Base-by-base conservation (phyloP, 2,888 invertebrate species). In the Cantharis nigra region DNA sequence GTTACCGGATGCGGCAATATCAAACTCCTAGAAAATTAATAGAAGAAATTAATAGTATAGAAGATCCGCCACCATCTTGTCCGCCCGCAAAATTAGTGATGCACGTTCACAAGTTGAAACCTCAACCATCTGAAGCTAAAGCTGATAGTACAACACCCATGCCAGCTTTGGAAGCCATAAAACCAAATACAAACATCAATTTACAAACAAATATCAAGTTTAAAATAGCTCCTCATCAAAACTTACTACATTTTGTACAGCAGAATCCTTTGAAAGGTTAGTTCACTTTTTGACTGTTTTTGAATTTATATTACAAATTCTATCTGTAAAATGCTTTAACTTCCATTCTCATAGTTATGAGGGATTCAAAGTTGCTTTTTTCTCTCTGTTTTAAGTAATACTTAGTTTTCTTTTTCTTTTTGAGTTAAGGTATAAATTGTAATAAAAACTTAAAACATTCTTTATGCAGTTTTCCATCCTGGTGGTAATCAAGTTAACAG, bases 1-100 rank as follows among this genome's bases (percentile, higher is more conserved):
- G 96, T 95, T 96, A 97, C 88, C 92, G 97, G 85, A 92, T 95
- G 74, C 92, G 93, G 74, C 92, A 93, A 84, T 91, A 95, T 80
- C 93, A 94, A 85, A 93, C 95, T 11, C 92, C 94, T 63, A 89
- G 92, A 83, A 91, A 90, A 87, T 89, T 94, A 13, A 94, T 96
- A 78, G 93, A 94, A 85, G 84, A 83, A 75, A 81, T 84, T 13
- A 76, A 74, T 69, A 20, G 65, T 28, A 87, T 90, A 70, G 91
- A 93, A 13, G 90, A 91, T 72, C 89, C 90, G 67, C 90, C 92
- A 67, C 92, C 94, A 13, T 89, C 91, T 71, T 93, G 92, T 85
- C 93, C 94, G 14, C 90, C 92, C 49, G 92, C 86, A 69, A 84
- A 85, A 76, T 77, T 87, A 70, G 81, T 82, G 9, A 84, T 87